Percentiles rank a stretch among this genome's conserved stretches.
Evolutionary conservation across 2,797 vertebrate genomes (phyloP).

Genomic region (Malurus leucopterus): DNA sequence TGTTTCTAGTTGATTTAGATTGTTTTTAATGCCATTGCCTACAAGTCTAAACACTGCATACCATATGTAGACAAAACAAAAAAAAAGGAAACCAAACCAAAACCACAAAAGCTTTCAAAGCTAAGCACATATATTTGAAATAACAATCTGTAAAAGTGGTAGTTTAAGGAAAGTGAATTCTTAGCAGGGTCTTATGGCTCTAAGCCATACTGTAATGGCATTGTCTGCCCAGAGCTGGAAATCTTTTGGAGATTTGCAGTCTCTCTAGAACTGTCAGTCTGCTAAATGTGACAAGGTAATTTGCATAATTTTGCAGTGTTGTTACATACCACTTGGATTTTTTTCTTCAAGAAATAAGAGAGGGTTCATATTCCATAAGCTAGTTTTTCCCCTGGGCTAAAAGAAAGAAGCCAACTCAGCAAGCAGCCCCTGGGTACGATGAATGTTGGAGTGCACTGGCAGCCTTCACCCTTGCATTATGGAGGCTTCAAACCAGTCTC

Average conservation of each 20-base stretch:
- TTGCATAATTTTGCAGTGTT: background rate
- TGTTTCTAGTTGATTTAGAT: slow-evolving; percentile 6
- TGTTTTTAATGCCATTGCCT: background rate
- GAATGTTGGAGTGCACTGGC: background rate
- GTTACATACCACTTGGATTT: background rate
- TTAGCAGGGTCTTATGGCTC: background rate
- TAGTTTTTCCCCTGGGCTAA: background rate
- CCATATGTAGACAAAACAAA: background rate
- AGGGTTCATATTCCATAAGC: background rate
- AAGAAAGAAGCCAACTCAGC: background rate
- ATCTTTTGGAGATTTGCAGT: slow-evolving; percentile 11
- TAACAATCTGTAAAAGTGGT: background rate
- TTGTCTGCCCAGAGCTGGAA: background rate
- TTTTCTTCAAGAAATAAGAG: background rate
- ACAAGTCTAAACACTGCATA: background rate
- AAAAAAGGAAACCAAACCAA: background rate
- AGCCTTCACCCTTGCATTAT: background rate
- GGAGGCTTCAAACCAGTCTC: background rate
- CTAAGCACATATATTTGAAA: background rate
- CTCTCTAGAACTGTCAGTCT: background rate
- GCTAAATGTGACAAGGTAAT: background rate
- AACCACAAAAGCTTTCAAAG: background rate
- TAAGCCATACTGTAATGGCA: background rate
- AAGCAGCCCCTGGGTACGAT: background rate
- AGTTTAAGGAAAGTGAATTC: background rate